Evolutionary conservation across 2,113 vertebrate genomes (phyloP).

Genomic region (Isichthys henryi): DNA sequence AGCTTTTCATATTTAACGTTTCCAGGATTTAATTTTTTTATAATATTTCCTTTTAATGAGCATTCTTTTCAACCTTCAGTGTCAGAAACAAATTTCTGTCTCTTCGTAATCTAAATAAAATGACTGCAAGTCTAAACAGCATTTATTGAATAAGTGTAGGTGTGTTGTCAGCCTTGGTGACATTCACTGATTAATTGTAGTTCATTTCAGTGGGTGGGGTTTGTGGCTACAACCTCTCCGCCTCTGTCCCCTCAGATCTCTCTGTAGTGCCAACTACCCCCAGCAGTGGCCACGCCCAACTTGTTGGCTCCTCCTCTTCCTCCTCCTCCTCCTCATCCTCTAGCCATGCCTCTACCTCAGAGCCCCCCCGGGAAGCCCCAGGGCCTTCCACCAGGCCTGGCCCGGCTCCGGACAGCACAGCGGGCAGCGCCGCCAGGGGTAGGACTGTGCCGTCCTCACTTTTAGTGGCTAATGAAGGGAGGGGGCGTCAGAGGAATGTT

Average conservation of each 20-base stretch:
- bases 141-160: neutral
- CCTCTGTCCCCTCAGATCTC: conserved; percentile 61
- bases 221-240: neutral
- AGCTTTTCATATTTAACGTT: neutral
- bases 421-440: conserved; percentile 72
- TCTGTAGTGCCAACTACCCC: conserved; percentile 89
- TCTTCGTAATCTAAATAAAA: neutral
- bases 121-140: neutral
- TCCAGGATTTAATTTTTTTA: neutral
- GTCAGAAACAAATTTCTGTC: neutral
- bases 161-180: neutral
- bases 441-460: conserved; percentile 26
- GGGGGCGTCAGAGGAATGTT: neutral
- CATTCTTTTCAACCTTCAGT: neutral
- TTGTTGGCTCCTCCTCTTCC: conserved; percentile 66
- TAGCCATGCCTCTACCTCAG: conserved; percentile 80
- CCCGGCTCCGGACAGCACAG: conserved; percentile 61
- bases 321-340: conserved; percentile 55
- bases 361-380: conserved; percentile 74
- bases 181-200: neutral
- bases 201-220: neutral
- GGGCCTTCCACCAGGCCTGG: conserved; percentile 67
- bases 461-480: conserved; percentile 31
- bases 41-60: neutral
- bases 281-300: conserved; percentile 69